Evolutionary conservation across 2,113 vertebrate genomes (phyloP), one percentile per base, ranked within the genome.

Genomic region (Pavo muticus): DNA sequence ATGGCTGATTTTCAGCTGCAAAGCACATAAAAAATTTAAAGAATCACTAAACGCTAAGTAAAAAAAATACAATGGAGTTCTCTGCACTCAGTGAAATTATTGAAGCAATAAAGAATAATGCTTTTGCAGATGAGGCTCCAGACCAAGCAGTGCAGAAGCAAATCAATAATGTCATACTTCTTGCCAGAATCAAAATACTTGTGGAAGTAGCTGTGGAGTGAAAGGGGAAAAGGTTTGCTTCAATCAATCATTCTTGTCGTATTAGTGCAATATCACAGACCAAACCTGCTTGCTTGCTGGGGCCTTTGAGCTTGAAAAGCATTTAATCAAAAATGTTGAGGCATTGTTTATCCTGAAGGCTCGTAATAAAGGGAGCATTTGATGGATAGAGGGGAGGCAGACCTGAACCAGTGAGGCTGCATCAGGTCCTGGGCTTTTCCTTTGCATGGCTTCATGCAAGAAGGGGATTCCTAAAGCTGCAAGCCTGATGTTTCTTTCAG

Each of bases 91-190:
- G 96, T 96, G 96, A 97, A 98, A 98, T 98, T 97, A 97, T 96
- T 97, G 97, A 97, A 97, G 97, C 96, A 97, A 97, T 97, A 98
- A 98, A 97, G 97, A 97, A 94, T 96, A 96, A 96, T 97, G 96
- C 88, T 97, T 97, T 98, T 98, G 98, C 96, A 97, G 97, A 98
- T 96, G 96, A 98, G 95, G 92, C 95, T 91, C 88, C 91, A 93
- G 96, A 91, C 90, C 91, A 94, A 95, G 94, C 90, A 84, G 88
- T 59, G 72, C 88, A 92, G 95, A 97, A 97, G 93, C 87, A 96
- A 97, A 98, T 98, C 98, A 96, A 98, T 98, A 98, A 96, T 91
- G 96, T 97, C 96, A 96, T 97, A 95, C 91, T 95, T 95, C 97
- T 97, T 86, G 77, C 97, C 96, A 91, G 77, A 93, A 96, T 97